phyloP scores from a whole-genome alignment of 2,888 invertebrate species.

The Heteropelma amictum region DNA sequence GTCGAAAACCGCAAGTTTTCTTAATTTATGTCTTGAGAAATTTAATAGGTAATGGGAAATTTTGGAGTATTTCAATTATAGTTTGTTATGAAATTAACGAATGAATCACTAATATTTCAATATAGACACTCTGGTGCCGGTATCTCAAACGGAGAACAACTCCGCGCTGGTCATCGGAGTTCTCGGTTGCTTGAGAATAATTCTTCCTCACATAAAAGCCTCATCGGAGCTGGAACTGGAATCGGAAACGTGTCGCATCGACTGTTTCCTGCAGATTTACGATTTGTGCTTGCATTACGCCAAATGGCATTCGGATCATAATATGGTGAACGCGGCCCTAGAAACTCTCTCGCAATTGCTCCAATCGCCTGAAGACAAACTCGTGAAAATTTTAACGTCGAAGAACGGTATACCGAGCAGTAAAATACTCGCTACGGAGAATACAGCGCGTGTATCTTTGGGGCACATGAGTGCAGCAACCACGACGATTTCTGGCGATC shows the following conservation, averaged over 20 bases:
- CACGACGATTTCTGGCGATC: conserved; percentile 63
- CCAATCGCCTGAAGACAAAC: conserved; percentile 78
- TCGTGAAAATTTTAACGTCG: conserved; percentile 77
- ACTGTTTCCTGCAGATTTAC: conserved; percentile 82
- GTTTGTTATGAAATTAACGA: neutral
- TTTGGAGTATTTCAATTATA: too few species aligned
- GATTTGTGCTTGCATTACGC: conserved; percentile 87
- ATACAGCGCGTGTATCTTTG: conserved; percentile 34
- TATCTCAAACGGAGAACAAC: conserved; percentile 59
- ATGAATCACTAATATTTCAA: neutral
- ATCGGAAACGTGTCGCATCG: conserved; percentile 61
- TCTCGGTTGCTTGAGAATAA: conserved; percentile 82
- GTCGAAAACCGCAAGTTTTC: conserved; percentile 84
- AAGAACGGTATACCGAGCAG: conserved; percentile 76
- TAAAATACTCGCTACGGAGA: conserved; percentile 59
- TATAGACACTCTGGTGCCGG: conserved; percentile 60
- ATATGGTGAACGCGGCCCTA: conserved; percentile 91
- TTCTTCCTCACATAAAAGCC: conserved; percentile 80
- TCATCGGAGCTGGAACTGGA: conserved; percentile 58
- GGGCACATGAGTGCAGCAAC: conserved; percentile 64
- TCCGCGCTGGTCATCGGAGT: conserved; percentile 82
- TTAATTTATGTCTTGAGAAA: conserved; percentile 83
- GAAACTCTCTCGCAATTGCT: conserved; percentile 83
- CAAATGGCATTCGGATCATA: conserved; percentile 86
- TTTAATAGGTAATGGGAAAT: conserved; percentile 81